Base-by-base conservation (phyloP, 2,888 invertebrate genomes). In the Polylopha cassiicola region DNA sequence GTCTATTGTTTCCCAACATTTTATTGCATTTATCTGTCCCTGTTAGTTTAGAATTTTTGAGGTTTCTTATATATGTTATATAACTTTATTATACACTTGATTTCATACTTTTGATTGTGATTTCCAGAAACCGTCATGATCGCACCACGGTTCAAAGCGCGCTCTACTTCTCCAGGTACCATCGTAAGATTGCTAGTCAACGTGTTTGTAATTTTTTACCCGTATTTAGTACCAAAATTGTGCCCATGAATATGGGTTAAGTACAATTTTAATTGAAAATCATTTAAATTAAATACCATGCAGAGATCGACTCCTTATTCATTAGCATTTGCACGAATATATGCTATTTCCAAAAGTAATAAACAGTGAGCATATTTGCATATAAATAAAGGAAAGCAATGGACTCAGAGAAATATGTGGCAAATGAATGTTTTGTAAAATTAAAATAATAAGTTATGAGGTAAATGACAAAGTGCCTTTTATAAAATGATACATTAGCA, bases 101-200 rank as follows among this genome's bases (percentile, higher is more conserved):
- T 31, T 30, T 58, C 46, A 69, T 62, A 45, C 43, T 49, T 67
- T 51, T 73, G 68, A 65, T 79, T 82, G 68, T 81, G 66, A 69
- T 82, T 90, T 89, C 53, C 90, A 90, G 90, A 90, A 76, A 86
- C 88, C 75, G 87, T 88, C 80, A 91, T 91, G 90, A 89, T 92
- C 71, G 88, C 90, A 56, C 94, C 94, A 56, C 92, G 90, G 73
- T 94, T 94, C 87, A 94, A 93, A 86, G 94, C 94, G 61, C 92
- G 90, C 67, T 90, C 93, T 59, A 87, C 90, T 47, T 88, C 88
- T 56, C 87, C 91, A 90, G 91, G 92, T 91, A 91, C 75, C 64
- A 54, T 53, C 39, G 43, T 37, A 20, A 7, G 37, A 23, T 39
- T 39, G 53, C 33, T 26, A 49, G 44, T 50, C 47, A n/a, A 22